Percentiles rank a stretch among this genome's conserved stretches.
Evolutionary conservation across 2,888 invertebrate species (phyloP).

Genomic region (Hydriomena furcata): DNA sequence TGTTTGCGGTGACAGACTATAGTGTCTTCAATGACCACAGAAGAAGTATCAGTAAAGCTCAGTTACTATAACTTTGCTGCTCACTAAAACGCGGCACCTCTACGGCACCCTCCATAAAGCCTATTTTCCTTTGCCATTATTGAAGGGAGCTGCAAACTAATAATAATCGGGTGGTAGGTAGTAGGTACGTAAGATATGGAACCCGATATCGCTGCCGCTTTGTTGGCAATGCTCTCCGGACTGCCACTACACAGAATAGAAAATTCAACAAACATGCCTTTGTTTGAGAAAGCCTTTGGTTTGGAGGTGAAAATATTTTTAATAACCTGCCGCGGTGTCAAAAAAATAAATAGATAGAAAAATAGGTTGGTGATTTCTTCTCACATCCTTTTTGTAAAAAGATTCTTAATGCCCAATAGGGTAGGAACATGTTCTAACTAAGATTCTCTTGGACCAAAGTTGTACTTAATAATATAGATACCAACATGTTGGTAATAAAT

Average conservation of each 20-base stretch:
- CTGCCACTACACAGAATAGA: constrained; percentile 42
- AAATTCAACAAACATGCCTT: constrained; percentile 38
- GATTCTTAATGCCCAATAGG: too few species aligned
- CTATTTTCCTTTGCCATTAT: too few species aligned
- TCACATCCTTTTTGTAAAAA: too few species aligned
- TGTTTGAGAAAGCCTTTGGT: constrained; percentile 35
- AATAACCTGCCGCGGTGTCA: constrained; percentile 28
- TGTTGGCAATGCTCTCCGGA: constrained; percentile 65
- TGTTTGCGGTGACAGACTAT: constrained; percentile 21
- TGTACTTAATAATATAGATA: too few species aligned
- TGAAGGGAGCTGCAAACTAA: too few species aligned
- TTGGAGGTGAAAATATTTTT: constrained; percentile 36
- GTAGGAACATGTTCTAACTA: too few species aligned
- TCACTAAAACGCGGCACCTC: too few species aligned
- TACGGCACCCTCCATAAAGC: too few species aligned
- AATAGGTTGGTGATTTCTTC: background rate
- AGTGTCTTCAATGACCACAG: constrained; percentile 1
- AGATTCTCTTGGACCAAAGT: too few species aligned
- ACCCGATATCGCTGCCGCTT: constrained; percentile 59
- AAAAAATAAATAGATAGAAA: constrained; percentile 8
- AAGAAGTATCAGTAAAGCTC: background rate
- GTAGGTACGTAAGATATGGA: constrained; percentile 34
- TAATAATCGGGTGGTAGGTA: too few species aligned
- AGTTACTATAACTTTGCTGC: too few species aligned
- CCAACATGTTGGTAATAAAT: too few species aligned